Base-by-base conservation (phyloP, 2,888 invertebrate genomes). In the Cephus runcator region DNA sequence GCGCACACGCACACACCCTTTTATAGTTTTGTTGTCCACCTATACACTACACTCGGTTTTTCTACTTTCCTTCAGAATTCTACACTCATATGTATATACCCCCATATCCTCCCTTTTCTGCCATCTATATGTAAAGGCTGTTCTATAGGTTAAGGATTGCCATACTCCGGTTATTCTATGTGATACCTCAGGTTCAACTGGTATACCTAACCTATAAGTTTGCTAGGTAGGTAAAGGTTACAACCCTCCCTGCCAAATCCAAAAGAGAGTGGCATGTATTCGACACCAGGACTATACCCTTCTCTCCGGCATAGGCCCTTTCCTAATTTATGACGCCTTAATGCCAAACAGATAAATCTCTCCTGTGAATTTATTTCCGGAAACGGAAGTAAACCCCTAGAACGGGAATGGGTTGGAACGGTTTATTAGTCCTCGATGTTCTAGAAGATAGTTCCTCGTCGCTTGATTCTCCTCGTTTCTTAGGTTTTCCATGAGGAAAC, bases 351-450 rank as follows among this genome's bases (percentile, higher is more conserved):
- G 82, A 82, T 79, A 77, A 82, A 77, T 34, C 40, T 34, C 73
- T 69, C 31, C 74, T 69, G 76, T 73, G 77, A 82, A 81, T 83
- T 79, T 81, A 80, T 75, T 79, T 81, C 73, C 40, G 74, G 35
- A 33, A 35, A 34, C 12, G 73, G 31, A 73, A 74, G 35, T 40
- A 73, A 73, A 30, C 69, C 73, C 76, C 78, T 73, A 36, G 9
- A 15, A 56, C 40, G 23, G 9, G 40, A 56, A 56, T 56, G 40
- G 40, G 9, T 9, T 6, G 23, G 23, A 23, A 56, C 40, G 73
- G 69, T 80, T 81, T 81, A 84, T 84, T 83, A 81, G 76, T 79
- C 79, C 69, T 77, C 69, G 15, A 73, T 76, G 71, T 79, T 75
- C 73, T 23, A 56, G 40, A 56, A 15, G 1, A 40, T 6, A 15